phyloP scores from a whole-genome alignment of 2,888 invertebrate genomes.

The Busseola fusca region DNA sequence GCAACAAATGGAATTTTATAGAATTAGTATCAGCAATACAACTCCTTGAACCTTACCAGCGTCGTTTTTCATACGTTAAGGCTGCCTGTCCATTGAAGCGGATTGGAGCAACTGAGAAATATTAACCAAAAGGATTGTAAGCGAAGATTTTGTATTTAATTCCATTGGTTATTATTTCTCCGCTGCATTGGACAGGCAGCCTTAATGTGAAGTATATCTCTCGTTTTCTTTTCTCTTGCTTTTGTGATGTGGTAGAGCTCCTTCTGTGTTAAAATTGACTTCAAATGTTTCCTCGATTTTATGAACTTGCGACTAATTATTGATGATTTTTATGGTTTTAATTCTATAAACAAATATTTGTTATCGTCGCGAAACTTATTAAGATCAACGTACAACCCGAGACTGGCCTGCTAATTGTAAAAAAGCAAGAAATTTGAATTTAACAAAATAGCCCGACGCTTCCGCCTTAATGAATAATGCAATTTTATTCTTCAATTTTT shows the following conservation, averaged over 20 bases:
- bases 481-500: slow-evolving; percentile 56
- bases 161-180: no score
- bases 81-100: no score
- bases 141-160: no score
- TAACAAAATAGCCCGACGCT: background rate
- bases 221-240: no score
- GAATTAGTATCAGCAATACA: background rate
- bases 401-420: background rate
- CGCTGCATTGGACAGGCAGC: no score
- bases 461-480: slow-evolving; percentile 4
- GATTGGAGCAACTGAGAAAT: no score
- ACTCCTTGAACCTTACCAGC: background rate
- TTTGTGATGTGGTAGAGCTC: no score
- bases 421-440: background rate
- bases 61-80: no score
- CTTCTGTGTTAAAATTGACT: background rate
- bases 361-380: background rate
- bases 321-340: background rate
- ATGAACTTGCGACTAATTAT: background rate
- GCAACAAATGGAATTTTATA: background rate
- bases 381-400: background rate
- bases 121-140: no score
- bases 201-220: no score
- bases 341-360: background rate
- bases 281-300: background rate